phyloP scores from a whole-genome alignment of 2,888 invertebrate species.

The Itoplectis maculator region DNA sequence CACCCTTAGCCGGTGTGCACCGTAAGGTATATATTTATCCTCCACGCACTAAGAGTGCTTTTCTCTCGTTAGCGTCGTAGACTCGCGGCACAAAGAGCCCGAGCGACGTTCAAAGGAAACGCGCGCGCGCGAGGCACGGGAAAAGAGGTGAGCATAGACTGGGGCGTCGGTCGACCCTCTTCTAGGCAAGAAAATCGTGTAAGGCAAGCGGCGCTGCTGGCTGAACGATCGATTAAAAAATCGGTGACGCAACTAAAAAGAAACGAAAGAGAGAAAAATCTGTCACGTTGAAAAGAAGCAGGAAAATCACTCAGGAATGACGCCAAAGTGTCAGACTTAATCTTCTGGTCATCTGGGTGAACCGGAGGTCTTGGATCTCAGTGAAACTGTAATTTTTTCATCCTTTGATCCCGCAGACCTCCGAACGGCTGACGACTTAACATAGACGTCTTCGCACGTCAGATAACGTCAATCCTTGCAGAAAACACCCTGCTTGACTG shows the following conservation, averaged over 20 bases:
- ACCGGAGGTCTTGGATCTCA: too few species aligned
- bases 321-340: neutral
- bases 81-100: conserved; percentile 42
- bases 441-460: neutral
- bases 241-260: neutral
- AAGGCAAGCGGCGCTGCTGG: neutral
- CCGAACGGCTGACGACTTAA: neutral
- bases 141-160: conserved; percentile 9
- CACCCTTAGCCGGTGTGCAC: conserved; percentile 57
- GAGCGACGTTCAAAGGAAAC: conserved; percentile 53
- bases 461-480: neutral
- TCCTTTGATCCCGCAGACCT: too few species aligned
- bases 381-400: neutral
- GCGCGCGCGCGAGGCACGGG: conserved; percentile 26
- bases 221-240: neutral
- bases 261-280: neutral
- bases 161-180: conserved; percentile 39
- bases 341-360: neutral
- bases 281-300: neutral
- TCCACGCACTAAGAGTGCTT: conserved; percentile 62
- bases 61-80: conserved; percentile 65
- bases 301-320: neutral
- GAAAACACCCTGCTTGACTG: conserved; percentile 10
- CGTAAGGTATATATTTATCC: conserved; percentile 62
- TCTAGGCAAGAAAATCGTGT: conserved; percentile 25